Conservation (phyloP, 2,888 invertebrate genomes). For the Aspidiotus rigidus region DNA sequence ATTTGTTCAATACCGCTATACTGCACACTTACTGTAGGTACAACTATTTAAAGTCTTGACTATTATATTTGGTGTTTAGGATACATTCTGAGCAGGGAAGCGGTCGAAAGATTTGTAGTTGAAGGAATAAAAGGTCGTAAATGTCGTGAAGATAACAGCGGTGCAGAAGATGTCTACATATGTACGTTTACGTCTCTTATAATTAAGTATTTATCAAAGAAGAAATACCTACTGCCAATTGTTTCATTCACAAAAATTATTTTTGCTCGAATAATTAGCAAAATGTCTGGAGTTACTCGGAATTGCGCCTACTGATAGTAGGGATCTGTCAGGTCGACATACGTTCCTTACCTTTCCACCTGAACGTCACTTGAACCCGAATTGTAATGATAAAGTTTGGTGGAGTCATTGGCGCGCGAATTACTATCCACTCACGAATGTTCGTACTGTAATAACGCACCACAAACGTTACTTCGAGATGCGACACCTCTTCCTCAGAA, state of each 20-base stretch:
- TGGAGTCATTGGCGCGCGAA: conserved; percentile 88
- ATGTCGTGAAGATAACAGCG: conserved; percentile 59
- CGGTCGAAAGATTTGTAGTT: conserved; percentile 66
- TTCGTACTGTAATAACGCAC: conserved; percentile 42
- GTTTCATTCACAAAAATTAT: no score
- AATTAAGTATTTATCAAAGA: no score
- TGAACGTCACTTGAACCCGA: conserved; percentile 83
- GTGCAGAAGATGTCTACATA: conserved; percentile 87
- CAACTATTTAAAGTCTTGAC: no score
- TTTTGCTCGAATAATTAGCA: conserved; percentile 43
- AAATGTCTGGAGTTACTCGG: conserved; percentile 71
- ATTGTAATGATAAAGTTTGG: conserved; percentile 62
- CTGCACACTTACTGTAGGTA: no score
- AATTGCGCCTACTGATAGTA: conserved; percentile 76
- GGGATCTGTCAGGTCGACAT: conserved; percentile 73
- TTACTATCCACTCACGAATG: conserved; percentile 83
- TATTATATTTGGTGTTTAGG: conserved; percentile 47
- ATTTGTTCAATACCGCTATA: no score
- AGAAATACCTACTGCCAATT: no score
- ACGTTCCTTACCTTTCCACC: conserved; percentile 93
- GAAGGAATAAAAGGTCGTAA: conserved; percentile 60
- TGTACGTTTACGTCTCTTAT: conserved; percentile 47
- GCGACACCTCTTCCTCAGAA: no score
- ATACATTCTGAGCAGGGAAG: conserved; percentile 81
- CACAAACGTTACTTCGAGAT: not conserved